phyloP scores from a whole-genome alignment of 2,888 invertebrate species.

The Trissolcus japonicus region DNA sequence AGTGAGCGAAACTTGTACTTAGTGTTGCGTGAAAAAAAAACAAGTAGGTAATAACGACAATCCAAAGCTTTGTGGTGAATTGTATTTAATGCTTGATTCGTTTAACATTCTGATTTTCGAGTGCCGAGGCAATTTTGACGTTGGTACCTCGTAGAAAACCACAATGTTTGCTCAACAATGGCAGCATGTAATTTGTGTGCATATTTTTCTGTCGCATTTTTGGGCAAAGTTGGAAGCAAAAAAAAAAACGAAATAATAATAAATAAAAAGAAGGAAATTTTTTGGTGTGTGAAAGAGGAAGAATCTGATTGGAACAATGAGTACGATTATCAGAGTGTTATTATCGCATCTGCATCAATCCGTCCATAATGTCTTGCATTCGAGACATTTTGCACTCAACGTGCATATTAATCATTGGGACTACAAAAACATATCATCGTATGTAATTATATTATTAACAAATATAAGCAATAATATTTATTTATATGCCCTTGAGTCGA shows the following conservation, averaged over 20 bases:
- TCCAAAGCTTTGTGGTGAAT: slow-evolving; percentile 75
- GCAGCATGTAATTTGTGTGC: slow-evolving; percentile 21
- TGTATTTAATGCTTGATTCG: slow-evolving; percentile 69
- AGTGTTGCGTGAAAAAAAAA: slow-evolving; percentile 51
- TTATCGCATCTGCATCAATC: slow-evolving; percentile 70
- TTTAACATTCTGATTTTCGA: slow-evolving; percentile 69
- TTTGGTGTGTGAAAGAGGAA: neutral
- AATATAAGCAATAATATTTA: slow-evolving; percentile 75
- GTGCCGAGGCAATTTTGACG: slow-evolving; percentile 6
- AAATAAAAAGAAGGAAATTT: neutral
- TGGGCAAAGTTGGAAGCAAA: slow-evolving; percentile 20
- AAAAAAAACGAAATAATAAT: slow-evolving; percentile 11
- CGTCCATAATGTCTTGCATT: slow-evolving; percentile 68
- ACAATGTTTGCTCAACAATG: slow-evolving; percentile 36
- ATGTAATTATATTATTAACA: slow-evolving; percentile 67
- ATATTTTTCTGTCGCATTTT: slow-evolving; percentile 21
- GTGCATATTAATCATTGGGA: slow-evolving; percentile 77
- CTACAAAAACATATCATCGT: slow-evolving; percentile 77
- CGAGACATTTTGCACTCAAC: slow-evolving; percentile 71
- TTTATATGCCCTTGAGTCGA: slow-evolving; percentile 73
- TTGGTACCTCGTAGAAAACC: neutral
- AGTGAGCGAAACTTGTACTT: slow-evolving; percentile 48
- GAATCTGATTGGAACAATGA: slow-evolving; percentile 19
- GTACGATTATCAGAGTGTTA: slow-evolving; percentile 68
- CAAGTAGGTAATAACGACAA: slow-evolving; percentile 71